A percentile compares a stretch with the other conserved stretches of the same genome.
Conservation (phyloP, 2,113 vertebrate species). For the Noctilio leporinus region DNA sequence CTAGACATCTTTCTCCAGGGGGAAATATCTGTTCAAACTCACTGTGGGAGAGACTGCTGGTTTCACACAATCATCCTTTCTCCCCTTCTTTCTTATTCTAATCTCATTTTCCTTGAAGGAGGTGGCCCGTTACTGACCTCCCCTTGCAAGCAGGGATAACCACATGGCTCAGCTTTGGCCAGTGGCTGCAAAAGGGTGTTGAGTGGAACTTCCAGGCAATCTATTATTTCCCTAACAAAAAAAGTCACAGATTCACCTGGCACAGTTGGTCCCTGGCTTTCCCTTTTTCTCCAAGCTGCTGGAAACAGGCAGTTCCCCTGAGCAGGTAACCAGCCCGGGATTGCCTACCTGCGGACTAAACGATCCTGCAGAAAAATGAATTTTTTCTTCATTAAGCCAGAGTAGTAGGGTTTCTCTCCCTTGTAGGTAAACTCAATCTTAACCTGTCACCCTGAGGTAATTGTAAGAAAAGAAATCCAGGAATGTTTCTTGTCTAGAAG, state of each 20-base stretch:
- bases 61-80: background rate
- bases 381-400: background rate
- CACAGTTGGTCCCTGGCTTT: background rate
- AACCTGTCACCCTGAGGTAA: background rate
- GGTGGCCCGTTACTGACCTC: background rate
- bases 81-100: background rate
- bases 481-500: background rate
- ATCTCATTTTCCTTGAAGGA: background rate
- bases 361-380: background rate
- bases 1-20: background rate
- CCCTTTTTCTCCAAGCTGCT: background rate
- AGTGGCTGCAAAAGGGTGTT: background rate
- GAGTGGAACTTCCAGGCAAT: background rate
- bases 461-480: background rate
- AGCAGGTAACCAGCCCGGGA: background rate
- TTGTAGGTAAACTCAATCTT: background rate
- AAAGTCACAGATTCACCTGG: background rate
- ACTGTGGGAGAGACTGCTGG: background rate
- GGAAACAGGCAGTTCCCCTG: background rate
- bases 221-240: background rate
- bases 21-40: background rate
- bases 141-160: background rate
- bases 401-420: background rate
- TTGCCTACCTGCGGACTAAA: background rate
- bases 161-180: background rate